A percentile compares a stretch with the other conserved stretches of the same genome.
Conservation (phyloP, 2,888 invertebrate species). For the Fabriciana adippe region DNA sequence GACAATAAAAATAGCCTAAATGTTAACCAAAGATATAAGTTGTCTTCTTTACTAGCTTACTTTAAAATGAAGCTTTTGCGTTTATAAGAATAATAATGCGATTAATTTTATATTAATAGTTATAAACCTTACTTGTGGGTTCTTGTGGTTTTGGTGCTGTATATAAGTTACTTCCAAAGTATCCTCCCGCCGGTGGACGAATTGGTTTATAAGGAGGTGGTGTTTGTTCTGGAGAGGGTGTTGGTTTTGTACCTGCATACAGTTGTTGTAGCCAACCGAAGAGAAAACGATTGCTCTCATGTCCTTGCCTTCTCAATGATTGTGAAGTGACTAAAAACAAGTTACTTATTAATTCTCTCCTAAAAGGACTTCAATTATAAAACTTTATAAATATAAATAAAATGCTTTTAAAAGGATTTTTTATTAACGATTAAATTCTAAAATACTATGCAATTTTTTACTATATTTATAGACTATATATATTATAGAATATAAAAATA, state of each 20-base stretch:
- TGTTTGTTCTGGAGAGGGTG: conserved; percentile 20
- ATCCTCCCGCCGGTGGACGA: conserved; percentile 62
- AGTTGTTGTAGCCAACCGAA: conserved; percentile 7
- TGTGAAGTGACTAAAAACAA: conserved; percentile 51
- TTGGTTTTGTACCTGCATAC: background rate
- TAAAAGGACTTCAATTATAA: background rate
- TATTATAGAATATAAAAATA: background rate
- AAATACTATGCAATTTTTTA: background rate
- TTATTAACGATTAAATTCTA: too few species aligned
- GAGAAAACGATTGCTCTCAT: conserved; percentile 35
- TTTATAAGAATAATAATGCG: too few species aligned
- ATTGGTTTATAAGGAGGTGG: conserved; percentile 40
- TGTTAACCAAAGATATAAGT: too few species aligned
- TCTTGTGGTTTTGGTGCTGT: conserved; percentile 55
- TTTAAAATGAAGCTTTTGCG: too few species aligned
- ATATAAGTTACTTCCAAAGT: conserved; percentile 61
- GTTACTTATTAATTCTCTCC: background rate
- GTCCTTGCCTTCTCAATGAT: conserved; percentile 44
- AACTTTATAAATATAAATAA: background rate
- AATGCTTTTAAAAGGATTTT: too few species aligned
- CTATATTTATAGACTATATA: background rate
- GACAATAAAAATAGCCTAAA: background rate
- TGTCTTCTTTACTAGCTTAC: too few species aligned
- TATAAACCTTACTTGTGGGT: conserved; percentile 59
- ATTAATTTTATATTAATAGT: background rate